Evolutionary conservation across 2,113 vertebrate species (phyloP).

Genomic region (Pterophyllum scalare): DNA sequence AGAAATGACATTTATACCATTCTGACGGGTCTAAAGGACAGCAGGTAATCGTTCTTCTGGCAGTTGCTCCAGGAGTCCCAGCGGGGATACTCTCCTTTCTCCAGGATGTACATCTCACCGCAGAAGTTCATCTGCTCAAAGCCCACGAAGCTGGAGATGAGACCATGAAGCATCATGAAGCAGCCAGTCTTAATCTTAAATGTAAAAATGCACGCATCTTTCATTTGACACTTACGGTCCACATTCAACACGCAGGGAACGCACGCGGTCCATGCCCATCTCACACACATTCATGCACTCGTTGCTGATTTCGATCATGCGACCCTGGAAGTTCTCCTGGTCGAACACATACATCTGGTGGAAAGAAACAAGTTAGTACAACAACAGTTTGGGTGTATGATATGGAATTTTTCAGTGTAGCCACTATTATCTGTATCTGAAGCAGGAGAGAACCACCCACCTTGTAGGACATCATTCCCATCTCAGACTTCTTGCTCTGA

Average conservation of each 20-base stretch:
- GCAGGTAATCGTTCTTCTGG: conserved; percentile 85
- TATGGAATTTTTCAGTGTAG: background rate
- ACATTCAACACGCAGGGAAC: conserved; percentile 83
- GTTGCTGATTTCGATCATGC: conserved; percentile 83
- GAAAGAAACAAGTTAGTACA: background rate
- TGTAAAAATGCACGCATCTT: background rate
- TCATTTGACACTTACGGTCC: conserved; percentile 80
- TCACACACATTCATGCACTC: conserved; percentile 87
- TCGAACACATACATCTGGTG: conserved; percentile 84
- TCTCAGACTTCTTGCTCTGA: conserved; percentile 83
- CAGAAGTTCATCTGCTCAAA: conserved; percentile 87
- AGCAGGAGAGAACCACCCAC: conserved; percentile 54
- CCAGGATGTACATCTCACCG: conserved; percentile 87
- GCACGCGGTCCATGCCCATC: conserved; percentile 83
- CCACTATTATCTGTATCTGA: background rate
- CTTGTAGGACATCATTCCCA: conserved; percentile 82
- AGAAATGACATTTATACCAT: conserved; percentile 72
- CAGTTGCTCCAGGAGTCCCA: conserved; percentile 88
- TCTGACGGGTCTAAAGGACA: conserved; percentile 85
- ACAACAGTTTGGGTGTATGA: background rate
- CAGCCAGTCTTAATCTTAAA: background rate
- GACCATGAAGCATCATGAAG: background rate
- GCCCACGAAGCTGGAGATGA: conserved; percentile 79
- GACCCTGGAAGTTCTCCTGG: conserved; percentile 88
- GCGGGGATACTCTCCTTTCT: conserved; percentile 86